Percentiles rank a stretch among this genome's conserved stretches.
Evolutionary conservation across 1,140 invertebrate species (phyloP).

Genomic region (Rhopalosiphum padi): DNA sequence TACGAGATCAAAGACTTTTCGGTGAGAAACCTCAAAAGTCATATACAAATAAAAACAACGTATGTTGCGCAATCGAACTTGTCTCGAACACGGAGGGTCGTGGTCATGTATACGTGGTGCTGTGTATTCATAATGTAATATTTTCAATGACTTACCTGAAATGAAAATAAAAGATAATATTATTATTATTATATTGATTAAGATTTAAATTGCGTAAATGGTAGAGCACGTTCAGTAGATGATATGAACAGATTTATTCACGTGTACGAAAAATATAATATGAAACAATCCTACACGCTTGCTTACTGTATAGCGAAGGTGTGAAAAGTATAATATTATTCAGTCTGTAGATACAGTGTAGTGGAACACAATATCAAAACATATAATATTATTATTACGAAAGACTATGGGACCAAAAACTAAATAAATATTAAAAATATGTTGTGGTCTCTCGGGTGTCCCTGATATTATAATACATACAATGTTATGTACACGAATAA

Average conservation of each 20-base stretch:
- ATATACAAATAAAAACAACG: not conserved
- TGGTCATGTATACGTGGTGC: constrained; percentile 15
- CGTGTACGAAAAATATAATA: not conserved
- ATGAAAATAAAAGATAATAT: not conserved
- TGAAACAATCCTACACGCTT: constrained; percentile 13
- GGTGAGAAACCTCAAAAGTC: not conserved
- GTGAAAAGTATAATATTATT: constrained; percentile 22
- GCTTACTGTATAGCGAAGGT: not conserved
- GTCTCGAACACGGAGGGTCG: not conserved
- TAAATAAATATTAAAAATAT: not conserved
- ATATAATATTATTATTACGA: constrained; percentile 20
- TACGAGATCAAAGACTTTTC: not conserved
- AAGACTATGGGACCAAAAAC: not conserved
- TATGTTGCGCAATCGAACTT: not conserved
- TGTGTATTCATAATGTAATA: constrained; percentile 4
- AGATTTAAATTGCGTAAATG: constrained; percentile 2
- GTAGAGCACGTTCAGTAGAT: not conserved
- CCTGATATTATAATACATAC: constrained; percentile 15
- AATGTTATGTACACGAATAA: not conserved
- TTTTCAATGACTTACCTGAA: constrained; percentile 51
- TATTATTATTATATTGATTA: constrained; percentile 40
- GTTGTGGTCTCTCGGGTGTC: not conserved
- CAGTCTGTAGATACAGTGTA: not conserved
- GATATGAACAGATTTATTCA: not conserved
- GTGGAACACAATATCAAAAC: not conserved